Evolutionary conservation across 1,140 invertebrate species (phyloP), one percentile per base, ranked within the genome.

Genomic region (Lasaia peninsularis): DNA sequence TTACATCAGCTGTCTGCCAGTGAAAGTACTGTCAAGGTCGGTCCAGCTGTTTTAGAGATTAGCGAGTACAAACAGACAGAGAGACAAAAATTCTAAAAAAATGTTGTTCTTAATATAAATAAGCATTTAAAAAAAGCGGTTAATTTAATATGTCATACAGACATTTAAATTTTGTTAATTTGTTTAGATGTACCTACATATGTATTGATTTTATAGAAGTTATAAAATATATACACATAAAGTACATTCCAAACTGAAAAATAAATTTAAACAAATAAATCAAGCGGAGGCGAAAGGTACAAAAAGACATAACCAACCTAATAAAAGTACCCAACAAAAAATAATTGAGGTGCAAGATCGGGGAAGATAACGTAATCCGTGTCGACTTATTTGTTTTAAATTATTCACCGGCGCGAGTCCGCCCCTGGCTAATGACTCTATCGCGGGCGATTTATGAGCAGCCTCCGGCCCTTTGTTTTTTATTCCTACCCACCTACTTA

Each of bases 311-410:
- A 20, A 44, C 10, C 9, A 44, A 44, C 40, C 18, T 24, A 20
- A 24, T 24, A 48, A 48, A 48, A 48, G 20, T 48, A 20, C 44
- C 11, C n/a, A 24, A 48, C 44, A 48, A 48, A 48, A 48, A 56
- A 44, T 63, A 71, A 77, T 73, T 69, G 70, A 61, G 65, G 65
- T 62, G 60, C 63, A 62, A 79, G 78, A 82, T 83, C 62, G 61
- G 63, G 63, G 56, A 63, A 65, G 85, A 88, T 88, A 88, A 73
- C 60, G 70, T 79, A 81, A 85, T 80, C 80, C 78, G 80, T 83
- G 80, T 76, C 79, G 80, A 73, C 69, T 71, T 86, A 86, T 88
- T 86, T 86, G 81, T 83, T 88, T 86, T 88, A 84, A 86, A 88
- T 88, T 86, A 88, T 88, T 86, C 78, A 72, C 65, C 28, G 28